Base-by-base conservation (phyloP, 2,888 invertebrate genomes). In the Euproctis similis region DNA sequence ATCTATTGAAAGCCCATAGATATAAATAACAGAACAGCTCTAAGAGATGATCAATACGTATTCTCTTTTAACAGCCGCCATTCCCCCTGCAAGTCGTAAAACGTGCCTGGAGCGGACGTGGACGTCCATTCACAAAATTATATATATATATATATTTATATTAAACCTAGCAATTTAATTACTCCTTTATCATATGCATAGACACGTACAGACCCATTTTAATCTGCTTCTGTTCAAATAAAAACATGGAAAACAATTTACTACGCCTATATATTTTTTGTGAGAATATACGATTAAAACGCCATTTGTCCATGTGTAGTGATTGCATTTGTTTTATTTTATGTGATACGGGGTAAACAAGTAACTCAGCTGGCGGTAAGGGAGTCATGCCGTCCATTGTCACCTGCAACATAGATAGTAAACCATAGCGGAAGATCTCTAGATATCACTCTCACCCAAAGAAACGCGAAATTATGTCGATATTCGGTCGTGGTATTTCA, bases 311-410 rank as follows among this genome's bases (percentile, higher is more conserved):
- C 59, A 44, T 45, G 39, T 49, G 55, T 47, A 51, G 58, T 63
- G 66, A 71, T 69, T 67, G 69, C 63, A 57, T 55, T 65, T 62
- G n/a, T n/a, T n/a, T n/a, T n/a, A n/a, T n/a, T n/a, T n/a, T n/a
- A n/a, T n/a, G n/a, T n/a, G n/a, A n/a, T n/a, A n/a, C n/a, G n/a
- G n/a, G n/a, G n/a, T n/a, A n/a, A n/a, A n/a, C n/a, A n/a, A n/a
- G n/a, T n/a, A n/a, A n/a, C n/a, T n/a, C n/a, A n/a, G n/a, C n/a
- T n/a, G n/a, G n/a, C n/a, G n/a, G n/a, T n/a, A n/a, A n/a, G n/a
- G n/a, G n/a, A n/a, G n/a, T n/a, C n/a, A n/a, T n/a, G n/a, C n/a
- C n/a, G n/a, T n/a, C n/a, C n/a, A n/a, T n/a, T n/a, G n/a, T n/a
- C n/a, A n/a, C n/a, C n/a, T n/a, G n/a, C n/a, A n/a, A n/a, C n/a